phyloP scores from a whole-genome alignment of 2,797 vertebrate species.

The Heliangelus exortis region DNA sequence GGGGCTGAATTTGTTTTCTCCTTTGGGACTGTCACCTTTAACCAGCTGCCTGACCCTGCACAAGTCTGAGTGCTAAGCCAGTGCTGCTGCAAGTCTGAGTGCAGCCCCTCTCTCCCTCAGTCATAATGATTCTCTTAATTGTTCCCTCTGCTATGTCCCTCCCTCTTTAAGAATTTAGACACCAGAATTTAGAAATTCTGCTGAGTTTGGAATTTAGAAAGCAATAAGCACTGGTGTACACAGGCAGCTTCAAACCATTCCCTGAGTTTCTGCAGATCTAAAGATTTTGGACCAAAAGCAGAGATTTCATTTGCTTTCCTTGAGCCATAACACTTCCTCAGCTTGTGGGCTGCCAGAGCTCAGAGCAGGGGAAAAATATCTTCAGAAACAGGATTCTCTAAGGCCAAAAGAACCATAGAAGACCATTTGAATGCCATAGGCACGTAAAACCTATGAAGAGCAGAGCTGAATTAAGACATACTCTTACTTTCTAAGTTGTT shows the following conservation, averaged over 20 bases:
- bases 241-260: neutral
- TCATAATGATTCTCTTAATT: neutral
- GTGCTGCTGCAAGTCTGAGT: neutral
- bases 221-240: fast-evolving
- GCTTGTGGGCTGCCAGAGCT: neutral
- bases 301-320: neutral
- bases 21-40: neutral
- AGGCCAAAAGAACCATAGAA: neutral
- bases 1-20: neutral
- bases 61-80: neutral
- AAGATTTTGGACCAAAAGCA: neutral
- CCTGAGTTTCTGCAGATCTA: neutral
- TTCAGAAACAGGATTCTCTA: neutral
- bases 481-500: neutral
- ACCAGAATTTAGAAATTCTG: neutral
- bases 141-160: neutral
- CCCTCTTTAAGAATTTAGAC: neutral
- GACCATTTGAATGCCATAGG: neutral
- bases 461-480: neutral
- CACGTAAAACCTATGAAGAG: neutral
- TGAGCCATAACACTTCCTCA: neutral
- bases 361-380: neutral
- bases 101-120: neutral
- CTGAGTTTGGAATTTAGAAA: neutral
- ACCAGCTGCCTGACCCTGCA: neutral